Evolutionary conservation across 2,113 vertebrate genomes (phyloP), one percentile per base, ranked within the genome.

Genomic region (Rhinopomastus cyanomelas): DNA sequence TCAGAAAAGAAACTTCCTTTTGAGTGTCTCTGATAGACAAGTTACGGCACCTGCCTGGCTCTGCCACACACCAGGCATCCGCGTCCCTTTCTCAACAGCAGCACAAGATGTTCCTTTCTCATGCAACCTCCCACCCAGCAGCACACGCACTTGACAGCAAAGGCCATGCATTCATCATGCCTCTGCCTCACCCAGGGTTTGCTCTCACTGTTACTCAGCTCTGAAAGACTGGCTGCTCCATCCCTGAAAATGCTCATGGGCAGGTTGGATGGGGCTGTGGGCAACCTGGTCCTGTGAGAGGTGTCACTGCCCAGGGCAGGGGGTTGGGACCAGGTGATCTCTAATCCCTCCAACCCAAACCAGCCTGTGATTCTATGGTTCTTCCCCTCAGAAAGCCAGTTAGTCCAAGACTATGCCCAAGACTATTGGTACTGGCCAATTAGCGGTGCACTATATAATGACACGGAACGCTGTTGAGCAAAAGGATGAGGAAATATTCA

Each of bases 91-190:
- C 93, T 88, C 94, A 93, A 94, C 44, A 88, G 87, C 79, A 72
- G 52, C 34, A 86, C 78, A 88, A 81, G 87, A 75, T 88, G 89
- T 65, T 71, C 87, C 79, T 93, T 94, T 95, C 85, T 95, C 56
- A 93, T 95, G 93, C 95, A 94, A 91, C 92, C 87, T 77, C 49
- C 93, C 64, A 81, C 79, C 93, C 84, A 80, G 87, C 34, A 85
- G 37, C 65, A 48, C 17, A 48, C 46, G 17, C 79, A 88, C 65
- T 89, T 82, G 82, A 91, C 87, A 83, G 89, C 56, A 91, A 78
- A 92, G 48, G 87, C 94, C 89, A 75, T 0, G 0, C 26, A 87
- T 83, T 87, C 92, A 83, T 89, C 75, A 85, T 64, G 79, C 80
- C 65, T 86, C 72, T 80, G 82, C 46, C 49, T 85, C 91, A 60